A percentile compares a stretch with the other conserved stretches of the same genome.
Conservation (phyloP, 2,797 vertebrate genomes). For the Sebastolobus altivelis region DNA sequence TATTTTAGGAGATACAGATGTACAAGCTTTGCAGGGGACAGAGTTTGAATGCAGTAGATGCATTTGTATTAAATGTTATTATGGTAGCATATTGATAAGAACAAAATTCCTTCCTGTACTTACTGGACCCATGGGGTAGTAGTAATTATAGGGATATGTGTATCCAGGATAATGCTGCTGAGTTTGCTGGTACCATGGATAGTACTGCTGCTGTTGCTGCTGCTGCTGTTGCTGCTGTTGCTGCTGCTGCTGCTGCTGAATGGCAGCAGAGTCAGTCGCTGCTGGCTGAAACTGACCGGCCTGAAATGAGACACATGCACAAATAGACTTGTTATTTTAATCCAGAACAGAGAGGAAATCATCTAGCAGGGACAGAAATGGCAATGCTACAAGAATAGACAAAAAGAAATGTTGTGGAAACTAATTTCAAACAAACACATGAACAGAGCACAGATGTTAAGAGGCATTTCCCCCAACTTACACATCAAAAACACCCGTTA, state of each 20-base stretch:
- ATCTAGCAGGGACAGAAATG: background rate
- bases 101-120: conserved; percentile 42
- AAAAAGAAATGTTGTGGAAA: background rate
- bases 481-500: background rate
- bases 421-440: background rate
- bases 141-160: conserved; percentile 90
- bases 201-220: conserved; percentile 87
- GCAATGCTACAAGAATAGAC: background rate
- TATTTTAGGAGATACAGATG: background rate
- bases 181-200: conserved; percentile 90
- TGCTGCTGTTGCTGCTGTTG: conserved; percentile 84
- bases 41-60: background rate
- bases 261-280: conserved; percentile 80
- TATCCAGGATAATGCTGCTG: conserved; percentile 90
- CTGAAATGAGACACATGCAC: conserved; percentile 65
- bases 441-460: background rate
- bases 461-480: background rate
- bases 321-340: conserved; percentile 17
- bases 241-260: conserved; percentile 78
- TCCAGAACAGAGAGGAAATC: background rate
- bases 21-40: background rate
- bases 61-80: background rate
- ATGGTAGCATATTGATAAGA: background rate
- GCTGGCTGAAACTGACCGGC: conserved; percentile 83
- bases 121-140: conserved; percentile 85